A percentile compares a stretch with the other conserved stretches of the same genome.
Evolutionary conservation across 2,888 invertebrate species (phyloP).

Genomic region (Agrilus biguttatus): DNA sequence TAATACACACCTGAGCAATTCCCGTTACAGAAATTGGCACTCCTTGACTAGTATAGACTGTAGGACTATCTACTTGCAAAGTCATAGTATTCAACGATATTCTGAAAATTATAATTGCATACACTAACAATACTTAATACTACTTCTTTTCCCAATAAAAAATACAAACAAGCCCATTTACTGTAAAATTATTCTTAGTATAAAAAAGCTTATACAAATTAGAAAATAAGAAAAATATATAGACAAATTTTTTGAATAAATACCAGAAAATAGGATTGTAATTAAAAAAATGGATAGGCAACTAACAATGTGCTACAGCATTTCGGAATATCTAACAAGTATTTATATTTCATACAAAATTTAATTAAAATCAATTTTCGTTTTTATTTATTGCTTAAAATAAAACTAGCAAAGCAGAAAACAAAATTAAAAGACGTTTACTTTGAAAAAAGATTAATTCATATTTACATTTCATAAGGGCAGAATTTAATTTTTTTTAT

Average conservation of each 20-base stretch:
- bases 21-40: constrained; percentile 96
- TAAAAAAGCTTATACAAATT: constrained; percentile 2
- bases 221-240: not conserved
- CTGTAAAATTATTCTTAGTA: too few relatives aligned
- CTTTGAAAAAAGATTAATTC: too few relatives aligned
- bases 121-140: not conserved
- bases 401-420: too few relatives aligned
- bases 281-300: too few relatives aligned
- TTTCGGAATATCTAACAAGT: too few relatives aligned
- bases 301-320: too few relatives aligned
- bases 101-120: constrained; percentile 32
- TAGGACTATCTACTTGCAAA: constrained; percentile 86
- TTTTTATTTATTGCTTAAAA: too few relatives aligned
- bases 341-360: too few relatives aligned
- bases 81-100: constrained; percentile 97
- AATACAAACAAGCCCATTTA: too few relatives aligned
- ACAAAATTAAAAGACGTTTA: too few relatives aligned
- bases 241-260: not conserved
- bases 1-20: constrained; percentile 71
- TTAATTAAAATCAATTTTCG: too few relatives aligned
- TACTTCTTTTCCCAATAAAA: not conserved
- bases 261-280: not conserved
- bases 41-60: constrained; percentile 91
- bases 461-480: too few relatives aligned
- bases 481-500: not conserved